A percentile compares a stretch with the other conserved stretches of the same genome.
phyloP scores from a whole-genome alignment of 2,113 vertebrate genomes.

The Paralichthys olivaceus region DNA sequence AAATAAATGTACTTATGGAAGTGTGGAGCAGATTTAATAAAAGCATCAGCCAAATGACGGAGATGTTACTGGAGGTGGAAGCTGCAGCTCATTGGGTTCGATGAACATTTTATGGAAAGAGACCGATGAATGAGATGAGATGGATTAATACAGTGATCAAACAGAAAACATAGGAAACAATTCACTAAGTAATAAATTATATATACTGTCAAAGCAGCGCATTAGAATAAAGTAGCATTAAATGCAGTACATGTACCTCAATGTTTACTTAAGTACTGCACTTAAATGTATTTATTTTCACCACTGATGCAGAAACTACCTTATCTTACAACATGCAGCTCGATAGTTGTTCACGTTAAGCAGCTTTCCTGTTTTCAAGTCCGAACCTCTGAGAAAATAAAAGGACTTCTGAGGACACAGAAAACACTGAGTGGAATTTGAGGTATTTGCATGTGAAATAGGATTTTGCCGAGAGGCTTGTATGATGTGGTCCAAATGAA shows the following conservation, averaged over 20 bases:
- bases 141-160: not conserved
- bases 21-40: not conserved
- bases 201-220: no score
- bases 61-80: not conserved
- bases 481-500: slow-evolving; percentile 28
- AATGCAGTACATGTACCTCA: not conserved
- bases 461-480: slow-evolving; percentile 29
- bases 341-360: not conserved
- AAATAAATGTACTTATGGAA: not conserved
- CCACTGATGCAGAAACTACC: not conserved
- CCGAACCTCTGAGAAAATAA: not conserved
- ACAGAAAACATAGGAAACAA: not conserved
- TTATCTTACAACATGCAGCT: not conserved
- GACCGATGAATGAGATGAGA: not conserved
- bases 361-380: not conserved
- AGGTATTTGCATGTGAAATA: slow-evolving; percentile 50
- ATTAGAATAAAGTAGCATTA: not conserved
- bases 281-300: not conserved
- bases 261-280: not conserved
- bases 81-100: not conserved
- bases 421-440: slow-evolving; percentile 1
- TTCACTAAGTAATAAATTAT: no score
- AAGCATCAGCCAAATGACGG: not conserved
- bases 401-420: slow-evolving; percentile 12
- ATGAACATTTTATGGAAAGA: slow-evolving; percentile 2